Conservation (phyloP, 2,113 vertebrate genomes). For the Neogobius melanostomus region DNA sequence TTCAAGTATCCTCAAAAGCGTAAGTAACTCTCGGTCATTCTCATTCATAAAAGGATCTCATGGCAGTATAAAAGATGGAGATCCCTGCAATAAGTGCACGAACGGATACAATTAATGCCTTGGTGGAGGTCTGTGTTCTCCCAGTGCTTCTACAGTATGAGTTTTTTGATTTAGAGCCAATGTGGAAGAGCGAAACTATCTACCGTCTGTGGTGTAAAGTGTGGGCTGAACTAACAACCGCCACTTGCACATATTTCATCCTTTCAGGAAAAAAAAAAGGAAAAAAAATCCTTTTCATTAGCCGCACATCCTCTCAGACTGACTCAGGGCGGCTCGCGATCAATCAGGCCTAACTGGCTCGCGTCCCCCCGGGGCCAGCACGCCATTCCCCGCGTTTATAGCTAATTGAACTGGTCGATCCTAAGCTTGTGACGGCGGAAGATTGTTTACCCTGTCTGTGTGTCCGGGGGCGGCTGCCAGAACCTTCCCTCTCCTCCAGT, state of each 20-base stretch:
- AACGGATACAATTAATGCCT: background rate
- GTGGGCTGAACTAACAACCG: slow-evolving; percentile 50
- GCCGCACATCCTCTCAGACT: slow-evolving; percentile 21
- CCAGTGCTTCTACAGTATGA: background rate
- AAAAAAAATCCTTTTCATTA: slow-evolving; percentile 66
- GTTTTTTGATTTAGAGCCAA: background rate
- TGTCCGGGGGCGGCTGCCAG: slow-evolving; percentile 95
- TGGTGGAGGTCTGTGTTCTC: background rate
- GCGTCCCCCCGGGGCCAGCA: slow-evolving; percentile 27
- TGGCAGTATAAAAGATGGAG: too few relatives aligned
- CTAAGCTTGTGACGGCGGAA: slow-evolving; percentile 36
- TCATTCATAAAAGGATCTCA: too few relatives aligned
- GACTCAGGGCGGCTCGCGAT: slow-evolving; percentile 45
- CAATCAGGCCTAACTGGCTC: slow-evolving; percentile 65
- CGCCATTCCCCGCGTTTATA: slow-evolving; percentile 35
- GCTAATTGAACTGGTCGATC: slow-evolving; percentile 53
- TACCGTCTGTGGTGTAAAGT: slow-evolving; percentile 19
- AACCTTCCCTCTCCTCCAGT: slow-evolving; percentile 95
- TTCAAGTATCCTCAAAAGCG: too few relatives aligned
- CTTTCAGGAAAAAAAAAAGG: slow-evolving; percentile 25
- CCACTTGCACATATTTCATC: slow-evolving; percentile 53
- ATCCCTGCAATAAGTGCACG: background rate
- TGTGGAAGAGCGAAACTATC: background rate
- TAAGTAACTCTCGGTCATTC: too few relatives aligned
- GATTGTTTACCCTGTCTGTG: slow-evolving; percentile 89